A percentile compares a stretch with the other conserved stretches of the same genome.
phyloP scores from a whole-genome alignment of 2,888 invertebrate species.

The Nomada fabriciana region DNA sequence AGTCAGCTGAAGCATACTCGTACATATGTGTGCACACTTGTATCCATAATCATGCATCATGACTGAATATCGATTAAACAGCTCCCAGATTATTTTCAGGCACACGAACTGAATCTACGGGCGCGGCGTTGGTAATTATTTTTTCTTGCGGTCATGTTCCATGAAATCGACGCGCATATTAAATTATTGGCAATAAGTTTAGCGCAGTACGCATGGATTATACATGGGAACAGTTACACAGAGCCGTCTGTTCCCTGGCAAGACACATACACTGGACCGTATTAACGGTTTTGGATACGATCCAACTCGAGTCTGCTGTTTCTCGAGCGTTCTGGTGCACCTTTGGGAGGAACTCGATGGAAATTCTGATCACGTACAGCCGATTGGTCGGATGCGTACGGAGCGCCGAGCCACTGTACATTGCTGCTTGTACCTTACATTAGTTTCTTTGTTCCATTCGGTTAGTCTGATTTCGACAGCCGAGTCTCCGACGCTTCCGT shows the following conservation, averaged over 20 bases:
- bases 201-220: constrained; percentile 12
- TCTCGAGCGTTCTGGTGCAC: constrained; percentile 23
- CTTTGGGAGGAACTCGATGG: constrained; percentile 29
- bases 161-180: neutral
- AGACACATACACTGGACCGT: constrained; percentile 40
- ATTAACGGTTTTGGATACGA: constrained; percentile 66
- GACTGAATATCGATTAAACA: neutral
- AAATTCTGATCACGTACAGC: constrained; percentile 72
- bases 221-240: constrained; percentile 24
- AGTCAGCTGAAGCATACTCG: neutral
- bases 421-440: constrained; percentile 19
- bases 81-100: neutral
- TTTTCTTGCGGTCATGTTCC: neutral
- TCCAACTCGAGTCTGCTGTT: constrained; percentile 56
- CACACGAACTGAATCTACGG: neutral
- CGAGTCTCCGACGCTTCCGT: constrained; percentile 2
- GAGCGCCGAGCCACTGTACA: constrained; percentile 46
- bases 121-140: neutral
- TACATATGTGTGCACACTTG: neutral
- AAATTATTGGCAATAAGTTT: constrained; percentile 1
- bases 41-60: neutral
- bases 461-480: constrained; percentile 43
- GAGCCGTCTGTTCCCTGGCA: constrained; percentile 28
- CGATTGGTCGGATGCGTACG: constrained; percentile 68
- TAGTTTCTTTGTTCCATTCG: constrained; percentile 29